These are phyloP conservation scores for Chelon auratus DNA, from an alignment of 2,797 vertebrate species.

Conservation along the genomic window DNA sequence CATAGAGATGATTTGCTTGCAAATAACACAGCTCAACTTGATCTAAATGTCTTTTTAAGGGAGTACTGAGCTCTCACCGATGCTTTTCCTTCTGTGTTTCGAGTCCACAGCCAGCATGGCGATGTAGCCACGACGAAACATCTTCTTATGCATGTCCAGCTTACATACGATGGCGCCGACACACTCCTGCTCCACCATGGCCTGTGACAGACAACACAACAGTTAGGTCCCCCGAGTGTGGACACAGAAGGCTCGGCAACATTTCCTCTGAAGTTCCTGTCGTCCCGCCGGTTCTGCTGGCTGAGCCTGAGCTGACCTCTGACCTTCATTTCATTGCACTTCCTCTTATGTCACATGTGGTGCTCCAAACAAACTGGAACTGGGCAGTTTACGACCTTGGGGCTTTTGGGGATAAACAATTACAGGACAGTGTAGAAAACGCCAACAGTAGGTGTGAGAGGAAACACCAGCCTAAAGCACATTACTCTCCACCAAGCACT, in stretches of 20 bases:
- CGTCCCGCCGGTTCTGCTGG: conserved; percentile 28
- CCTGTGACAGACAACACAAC: conserved; percentile 83
- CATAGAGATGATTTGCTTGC: conserved; percentile 33
- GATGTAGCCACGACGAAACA: conserved; percentile 99
- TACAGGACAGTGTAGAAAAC: conserved; percentile 6
- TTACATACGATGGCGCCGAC: conserved; percentile 99
- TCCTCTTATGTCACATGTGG: conserved; percentile 56
- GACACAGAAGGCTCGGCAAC: conserved; percentile 1
- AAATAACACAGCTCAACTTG: conserved; percentile 11
- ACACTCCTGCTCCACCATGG: conserved; percentile 99
- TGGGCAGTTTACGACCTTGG: conserved; percentile 43
- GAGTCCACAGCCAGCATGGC: conserved; percentile 99
- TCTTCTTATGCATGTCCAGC: conserved; percentile 99
- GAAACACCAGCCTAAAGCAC: background rate
- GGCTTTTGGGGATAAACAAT: conserved; percentile 29
- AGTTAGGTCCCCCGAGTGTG: background rate
- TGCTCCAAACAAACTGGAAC: conserved; percentile 39
- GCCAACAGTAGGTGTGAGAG: background rate
- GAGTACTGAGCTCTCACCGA: conserved; percentile 88
- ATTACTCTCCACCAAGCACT: background rate
- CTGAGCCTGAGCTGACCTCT: conserved; percentile 46
- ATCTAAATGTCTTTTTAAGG: background rate
- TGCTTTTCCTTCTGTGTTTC: conserved; percentile 99
- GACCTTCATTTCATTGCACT: conserved; percentile 47
- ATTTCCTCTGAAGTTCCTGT: conserved; percentile 19